Percentiles rank a stretch among this genome's conserved stretches.
phyloP scores from a whole-genome alignment of 2,888 invertebrate species.

The Sarcophaga variegata region DNA sequence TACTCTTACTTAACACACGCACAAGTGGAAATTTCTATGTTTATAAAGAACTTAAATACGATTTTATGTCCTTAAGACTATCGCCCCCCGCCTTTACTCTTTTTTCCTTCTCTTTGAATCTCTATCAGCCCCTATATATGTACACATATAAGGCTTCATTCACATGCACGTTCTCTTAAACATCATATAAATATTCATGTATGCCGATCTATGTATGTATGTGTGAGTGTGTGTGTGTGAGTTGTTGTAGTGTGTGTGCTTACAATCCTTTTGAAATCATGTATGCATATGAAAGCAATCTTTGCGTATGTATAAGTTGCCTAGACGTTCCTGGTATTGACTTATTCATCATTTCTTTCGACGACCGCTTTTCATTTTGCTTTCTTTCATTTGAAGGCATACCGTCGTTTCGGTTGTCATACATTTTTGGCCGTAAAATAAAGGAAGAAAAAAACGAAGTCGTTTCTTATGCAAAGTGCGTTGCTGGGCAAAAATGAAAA shows the following conservation, averaged over 20 bases:
- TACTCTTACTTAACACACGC: slow-evolving; percentile 1
- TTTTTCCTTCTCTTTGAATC: neutral
- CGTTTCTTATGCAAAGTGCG: slow-evolving; percentile 40
- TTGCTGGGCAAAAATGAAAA: slow-evolving; percentile 21
- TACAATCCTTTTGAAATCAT: slow-evolving; percentile 43
- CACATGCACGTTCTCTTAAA: too few species aligned
- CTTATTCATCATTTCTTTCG: slow-evolving; percentile 22
- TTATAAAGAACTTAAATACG: too few species aligned
- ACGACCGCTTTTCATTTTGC: neutral
- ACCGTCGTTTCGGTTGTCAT: slow-evolving; percentile 15
- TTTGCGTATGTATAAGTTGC: neutral
- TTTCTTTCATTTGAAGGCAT: neutral
- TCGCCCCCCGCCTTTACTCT: neutral
- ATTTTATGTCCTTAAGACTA: too few species aligned
- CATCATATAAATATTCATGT: slow-evolving; percentile 22
- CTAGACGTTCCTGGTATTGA: slow-evolving; percentile 5
- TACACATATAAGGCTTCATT: neutral
- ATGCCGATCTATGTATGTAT: neutral
- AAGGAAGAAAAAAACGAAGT: neutral
- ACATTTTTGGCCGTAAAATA: neutral
- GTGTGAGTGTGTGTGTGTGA: neutral
- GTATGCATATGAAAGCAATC: slow-evolving; percentile 3
- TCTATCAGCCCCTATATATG: neutral
- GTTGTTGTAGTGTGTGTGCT: slow-evolving; percentile 11
- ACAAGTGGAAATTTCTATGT: neutral